A percentile compares a stretch with the other conserved stretches of the same genome.
phyloP scores from a whole-genome alignment of 2,888 invertebrate species.

The Ethmia dodecea region DNA sequence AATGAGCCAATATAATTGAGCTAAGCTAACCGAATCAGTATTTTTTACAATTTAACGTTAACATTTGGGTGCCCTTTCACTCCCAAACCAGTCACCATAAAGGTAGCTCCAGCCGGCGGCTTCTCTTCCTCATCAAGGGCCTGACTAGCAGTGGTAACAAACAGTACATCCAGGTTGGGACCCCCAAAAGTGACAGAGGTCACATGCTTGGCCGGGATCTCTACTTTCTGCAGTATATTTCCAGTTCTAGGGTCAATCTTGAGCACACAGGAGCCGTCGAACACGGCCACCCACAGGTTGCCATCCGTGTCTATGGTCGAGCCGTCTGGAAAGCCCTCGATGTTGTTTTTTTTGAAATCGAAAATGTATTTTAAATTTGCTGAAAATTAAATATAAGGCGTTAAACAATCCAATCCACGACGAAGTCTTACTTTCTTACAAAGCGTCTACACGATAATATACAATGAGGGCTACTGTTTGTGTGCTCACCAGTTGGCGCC shows the following conservation, averaged over 20 bases:
- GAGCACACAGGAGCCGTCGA: slow-evolving; percentile 77
- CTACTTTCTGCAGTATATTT: slow-evolving; percentile 74
- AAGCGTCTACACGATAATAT: too few relatives aligned
- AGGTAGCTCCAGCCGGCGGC: too few relatives aligned
- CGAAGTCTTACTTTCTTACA: too few relatives aligned
- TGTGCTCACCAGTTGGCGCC: too few relatives aligned
- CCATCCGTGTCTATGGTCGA: slow-evolving; percentile 87
- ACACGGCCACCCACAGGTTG: slow-evolving; percentile 86
- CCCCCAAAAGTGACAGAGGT: slow-evolving; percentile 88
- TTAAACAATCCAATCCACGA: too few relatives aligned
- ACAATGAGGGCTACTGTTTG: too few relatives aligned
- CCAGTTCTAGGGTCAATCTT: slow-evolving; percentile 75
- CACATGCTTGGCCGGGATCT: slow-evolving; percentile 77
- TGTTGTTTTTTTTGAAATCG: slow-evolving; percentile 66
- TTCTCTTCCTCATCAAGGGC: too few relatives aligned
- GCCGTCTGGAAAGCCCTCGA: slow-evolving; percentile 79
- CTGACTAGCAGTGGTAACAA: slow-evolving; percentile 82
- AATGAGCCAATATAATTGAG: too few relatives aligned
- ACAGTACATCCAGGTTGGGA: slow-evolving; percentile 81
- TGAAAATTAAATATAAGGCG: slow-evolving; percentile 50
- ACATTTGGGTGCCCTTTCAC: too few relatives aligned
- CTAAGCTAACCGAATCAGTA: too few relatives aligned
- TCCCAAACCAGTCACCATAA: slow-evolving; percentile 70
- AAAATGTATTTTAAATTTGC: slow-evolving; percentile 79
- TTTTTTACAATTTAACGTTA: too few relatives aligned